Evolutionary conservation across 2,888 invertebrate species (phyloP).

Genomic region (Netelia melanura): DNA sequence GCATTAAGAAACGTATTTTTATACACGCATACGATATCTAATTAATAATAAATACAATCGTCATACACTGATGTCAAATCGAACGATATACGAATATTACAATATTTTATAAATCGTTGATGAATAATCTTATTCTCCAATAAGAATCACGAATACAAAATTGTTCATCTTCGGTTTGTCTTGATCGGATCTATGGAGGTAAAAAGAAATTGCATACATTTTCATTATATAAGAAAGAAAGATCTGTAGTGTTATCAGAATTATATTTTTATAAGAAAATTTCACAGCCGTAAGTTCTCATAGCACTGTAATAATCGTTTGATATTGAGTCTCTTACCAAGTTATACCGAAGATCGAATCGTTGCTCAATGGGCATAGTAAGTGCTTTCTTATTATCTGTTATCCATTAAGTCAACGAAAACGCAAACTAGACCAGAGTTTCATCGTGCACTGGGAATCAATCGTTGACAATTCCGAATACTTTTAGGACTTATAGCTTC

Average conservation of each 20-base stretch:
- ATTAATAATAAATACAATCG: background rate
- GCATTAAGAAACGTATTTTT: background rate
- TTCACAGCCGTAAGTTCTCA: background rate
- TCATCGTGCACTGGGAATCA: background rate
- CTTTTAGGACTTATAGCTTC: background rate
- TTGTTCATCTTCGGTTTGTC: background rate
- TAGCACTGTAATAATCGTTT: background rate
- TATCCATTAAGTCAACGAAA: background rate
- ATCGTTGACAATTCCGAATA: no score
- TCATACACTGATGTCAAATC: background rate
- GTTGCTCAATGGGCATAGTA: conserved; percentile 51
- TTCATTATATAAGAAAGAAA: no score
- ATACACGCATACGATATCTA: background rate
- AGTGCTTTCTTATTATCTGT: conserved; percentile 47
- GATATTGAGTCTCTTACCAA: background rate
- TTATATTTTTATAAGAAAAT: conserved; percentile 44
- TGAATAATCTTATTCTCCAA: background rate
- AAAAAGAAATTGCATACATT: no score
- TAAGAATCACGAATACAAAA: background rate
- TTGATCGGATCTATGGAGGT: background rate
- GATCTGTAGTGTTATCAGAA: background rate
- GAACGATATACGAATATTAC: background rate
- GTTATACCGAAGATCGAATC: conserved; percentile 31
- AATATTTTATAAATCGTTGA: background rate
- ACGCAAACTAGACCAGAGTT: conserved; percentile 10